These are phyloP conservation scores for Orthosia gracilis DNA, from an alignment of 2,888 invertebrate species.

Conservation along the genomic window DNA sequence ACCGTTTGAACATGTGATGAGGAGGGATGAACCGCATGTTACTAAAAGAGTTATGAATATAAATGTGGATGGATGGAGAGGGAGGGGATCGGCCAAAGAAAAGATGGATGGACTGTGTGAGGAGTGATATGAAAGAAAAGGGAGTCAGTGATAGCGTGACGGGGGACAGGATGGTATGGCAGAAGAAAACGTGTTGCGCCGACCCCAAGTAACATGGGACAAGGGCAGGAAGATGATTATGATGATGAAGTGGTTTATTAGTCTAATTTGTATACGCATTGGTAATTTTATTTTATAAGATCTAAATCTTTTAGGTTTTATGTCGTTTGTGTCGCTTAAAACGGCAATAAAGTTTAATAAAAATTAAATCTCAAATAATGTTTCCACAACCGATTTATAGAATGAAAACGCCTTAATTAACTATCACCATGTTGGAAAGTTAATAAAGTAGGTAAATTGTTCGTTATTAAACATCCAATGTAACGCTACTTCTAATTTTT, in stretches of 20 bases:
- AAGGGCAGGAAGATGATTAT: too few species aligned
- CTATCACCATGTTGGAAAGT: neutral
- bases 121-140: too few species aligned
- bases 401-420: neutral
- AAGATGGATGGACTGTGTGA: too few species aligned
- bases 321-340: neutral
- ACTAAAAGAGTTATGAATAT: too few species aligned
- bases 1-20: too few species aligned
- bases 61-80: too few species aligned
- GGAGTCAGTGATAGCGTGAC: too few species aligned
- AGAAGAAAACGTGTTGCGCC: too few species aligned
- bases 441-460: neutral
- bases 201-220: too few species aligned
- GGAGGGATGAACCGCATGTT: too few species aligned
- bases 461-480: constrained; percentile 2
- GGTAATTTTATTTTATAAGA: neutral
- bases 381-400: neutral
- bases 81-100: too few species aligned
- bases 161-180: too few species aligned
- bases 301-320: neutral
- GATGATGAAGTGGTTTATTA: constrained; percentile 2
- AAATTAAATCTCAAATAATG: neutral
- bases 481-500: constrained; percentile 13
- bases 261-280: neutral
- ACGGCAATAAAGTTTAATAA: neutral